Evolutionary conservation across 2,888 invertebrate genomes (phyloP).

Genomic region (Flexamia atlantica): DNA sequence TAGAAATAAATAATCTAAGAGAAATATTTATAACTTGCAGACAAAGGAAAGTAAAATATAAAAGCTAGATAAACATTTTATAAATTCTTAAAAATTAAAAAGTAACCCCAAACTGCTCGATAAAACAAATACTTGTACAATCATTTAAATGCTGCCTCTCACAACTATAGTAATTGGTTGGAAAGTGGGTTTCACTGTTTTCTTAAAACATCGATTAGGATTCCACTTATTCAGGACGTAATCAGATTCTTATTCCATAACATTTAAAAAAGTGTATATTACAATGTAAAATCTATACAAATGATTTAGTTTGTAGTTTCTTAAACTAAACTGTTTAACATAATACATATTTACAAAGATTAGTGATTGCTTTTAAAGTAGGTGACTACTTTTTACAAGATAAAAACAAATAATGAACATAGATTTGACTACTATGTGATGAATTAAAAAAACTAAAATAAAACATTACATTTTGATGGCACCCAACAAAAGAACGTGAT

Average conservation of each 20-base stretch:
- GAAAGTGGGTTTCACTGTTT: conserved; percentile 1
- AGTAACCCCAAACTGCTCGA: conserved; percentile 20
- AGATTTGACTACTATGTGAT: background rate
- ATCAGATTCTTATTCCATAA: conserved; percentile 23
- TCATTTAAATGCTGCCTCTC: background rate
- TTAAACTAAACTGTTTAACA: background rate
- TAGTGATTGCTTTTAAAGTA: conserved; percentile 18
- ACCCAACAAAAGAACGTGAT: background rate
- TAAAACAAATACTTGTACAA: conserved; percentile 54
- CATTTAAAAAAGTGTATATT: conserved; percentile 33
- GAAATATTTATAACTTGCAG: background rate
- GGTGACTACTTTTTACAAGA: background rate
- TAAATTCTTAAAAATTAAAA: background rate
- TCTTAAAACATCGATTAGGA: conserved; percentile 15
- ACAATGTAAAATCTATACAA: conserved; percentile 21
- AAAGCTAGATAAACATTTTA: background rate
- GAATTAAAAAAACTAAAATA: background rate
- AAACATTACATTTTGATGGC: conserved; percentile 10
- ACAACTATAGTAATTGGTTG: background rate
- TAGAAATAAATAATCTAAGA: too few species aligned
- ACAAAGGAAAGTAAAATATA: background rate
- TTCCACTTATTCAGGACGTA: conserved; percentile 11
- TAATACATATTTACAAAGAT: conserved; percentile 30
- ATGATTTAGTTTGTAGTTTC: conserved; percentile 10
- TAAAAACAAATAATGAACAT: background rate